Conservation (phyloP, 2,797 vertebrate species). For the Hydrolagus colliei region DNA sequence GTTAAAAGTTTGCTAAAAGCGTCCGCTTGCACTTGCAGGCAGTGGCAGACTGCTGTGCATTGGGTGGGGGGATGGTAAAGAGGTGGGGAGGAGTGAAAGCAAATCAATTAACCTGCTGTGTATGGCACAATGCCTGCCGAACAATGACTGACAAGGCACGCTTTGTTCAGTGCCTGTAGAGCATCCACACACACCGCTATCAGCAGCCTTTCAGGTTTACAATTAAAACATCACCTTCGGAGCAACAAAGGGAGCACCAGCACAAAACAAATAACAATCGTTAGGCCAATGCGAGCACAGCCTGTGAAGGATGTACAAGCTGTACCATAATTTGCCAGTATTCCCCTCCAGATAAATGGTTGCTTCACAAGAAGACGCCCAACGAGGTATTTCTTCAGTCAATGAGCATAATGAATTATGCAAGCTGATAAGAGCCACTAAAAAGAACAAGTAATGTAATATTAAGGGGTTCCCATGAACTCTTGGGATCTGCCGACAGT, state of each 20-base stretch:
- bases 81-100: slow-evolving; percentile 49
- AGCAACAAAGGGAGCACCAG: neutral
- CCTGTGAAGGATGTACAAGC: slow-evolving; percentile 2
- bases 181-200: slow-evolving; percentile 20
- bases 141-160: slow-evolving; percentile 45
- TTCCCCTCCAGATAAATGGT: slow-evolving; percentile 11
- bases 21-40: neutral
- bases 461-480: slow-evolving; percentile 21
- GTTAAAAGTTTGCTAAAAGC: slow-evolving; percentile 19
- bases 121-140: slow-evolving; percentile 62
- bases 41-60: too few relatives aligned
- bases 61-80: too few relatives aligned
- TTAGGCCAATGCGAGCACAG: neutral
- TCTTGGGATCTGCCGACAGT: neutral
- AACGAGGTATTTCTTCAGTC: slow-evolving; percentile 12
- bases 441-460: slow-evolving; percentile 28
- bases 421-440: slow-evolving; percentile 21
- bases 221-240: slow-evolving; percentile 22
- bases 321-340: neutral
- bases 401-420: slow-evolving; percentile 20
- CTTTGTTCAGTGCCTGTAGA: slow-evolving; percentile 40
- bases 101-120: slow-evolving; percentile 62
- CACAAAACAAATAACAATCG: slow-evolving; percentile 4
- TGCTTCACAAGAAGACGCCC: neutral
- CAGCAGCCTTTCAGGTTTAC: slow-evolving; percentile 27